These are phyloP conservation scores for Plusia festucae DNA, from an alignment of 2,888 invertebrate genomes.

Conservation along the genomic window DNA sequence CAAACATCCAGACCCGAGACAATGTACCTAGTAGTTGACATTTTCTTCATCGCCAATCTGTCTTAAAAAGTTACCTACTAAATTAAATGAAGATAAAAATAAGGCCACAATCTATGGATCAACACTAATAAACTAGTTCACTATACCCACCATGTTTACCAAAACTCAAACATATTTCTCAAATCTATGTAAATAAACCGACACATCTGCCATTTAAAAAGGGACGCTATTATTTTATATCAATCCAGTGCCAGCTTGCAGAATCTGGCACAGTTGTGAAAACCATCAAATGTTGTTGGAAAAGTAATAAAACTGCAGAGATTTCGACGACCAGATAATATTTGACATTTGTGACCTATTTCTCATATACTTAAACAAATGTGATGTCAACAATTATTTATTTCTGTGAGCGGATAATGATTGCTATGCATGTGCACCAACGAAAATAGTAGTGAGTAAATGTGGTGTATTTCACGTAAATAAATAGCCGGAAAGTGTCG, in stretches of 20 bases:
- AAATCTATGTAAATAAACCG: conserved; percentile 8
- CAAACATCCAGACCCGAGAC: too few relatives aligned
- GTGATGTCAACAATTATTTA: conserved; percentile 26
- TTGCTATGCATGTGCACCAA: background rate
- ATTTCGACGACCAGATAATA: conserved; percentile 34
- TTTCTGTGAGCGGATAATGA: background rate
- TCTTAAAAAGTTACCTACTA: too few relatives aligned
- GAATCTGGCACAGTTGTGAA: conserved; percentile 34
- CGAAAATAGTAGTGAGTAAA: background rate
- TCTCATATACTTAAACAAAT: conserved; percentile 19
- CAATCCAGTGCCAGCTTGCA: conserved; percentile 5
- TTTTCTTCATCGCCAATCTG: too few relatives aligned
- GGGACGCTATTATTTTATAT: conserved; percentile 8
- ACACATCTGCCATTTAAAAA: conserved; percentile 11
- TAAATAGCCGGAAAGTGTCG: background rate
- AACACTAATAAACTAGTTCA: too few relatives aligned
- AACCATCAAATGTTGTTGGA: conserved; percentile 42
- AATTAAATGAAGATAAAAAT: too few relatives aligned
- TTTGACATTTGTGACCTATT: conserved; percentile 45
- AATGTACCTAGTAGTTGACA: too few relatives aligned
- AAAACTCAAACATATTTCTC: background rate
- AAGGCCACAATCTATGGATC: too few relatives aligned
- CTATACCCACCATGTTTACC: background rate
- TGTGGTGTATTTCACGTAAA: background rate
- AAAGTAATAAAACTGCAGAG: conserved; percentile 47